These are phyloP conservation scores for Nemoura dubitans DNA, from an alignment of 2,888 invertebrate genomes.

Conservation along the genomic window DNA sequence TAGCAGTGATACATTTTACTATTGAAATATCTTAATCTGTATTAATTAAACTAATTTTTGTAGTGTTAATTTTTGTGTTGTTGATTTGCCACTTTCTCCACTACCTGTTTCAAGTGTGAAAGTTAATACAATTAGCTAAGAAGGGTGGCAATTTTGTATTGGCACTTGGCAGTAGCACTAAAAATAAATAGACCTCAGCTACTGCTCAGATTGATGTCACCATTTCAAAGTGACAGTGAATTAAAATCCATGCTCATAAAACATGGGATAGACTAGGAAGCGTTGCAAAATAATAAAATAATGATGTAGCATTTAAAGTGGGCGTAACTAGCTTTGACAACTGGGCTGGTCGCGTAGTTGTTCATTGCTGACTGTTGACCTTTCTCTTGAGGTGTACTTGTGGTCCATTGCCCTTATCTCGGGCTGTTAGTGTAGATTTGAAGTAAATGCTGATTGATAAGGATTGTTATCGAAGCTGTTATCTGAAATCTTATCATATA, in stretches of 20 bases:
- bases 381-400: neutral
- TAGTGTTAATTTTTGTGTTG: neutral
- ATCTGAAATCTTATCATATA: neutral
- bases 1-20: conserved; percentile 7
- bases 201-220: too few relatives aligned
- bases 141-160: too few relatives aligned
- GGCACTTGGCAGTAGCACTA: too few relatives aligned
- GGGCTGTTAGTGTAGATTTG: neutral
- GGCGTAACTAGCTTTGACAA: neutral
- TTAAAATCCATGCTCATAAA: too few relatives aligned
- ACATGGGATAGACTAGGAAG: too few relatives aligned
- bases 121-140: too few relatives aligned
- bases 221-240: too few relatives aligned
- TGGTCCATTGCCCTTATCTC: neutral
- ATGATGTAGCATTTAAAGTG: neutral
- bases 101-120: too few relatives aligned
- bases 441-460: neutral
- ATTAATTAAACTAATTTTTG: neutral
- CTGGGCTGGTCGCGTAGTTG: neutral
- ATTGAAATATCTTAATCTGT: neutral
- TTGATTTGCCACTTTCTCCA: too few relatives aligned
- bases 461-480: neutral
- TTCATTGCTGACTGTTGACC: neutral
- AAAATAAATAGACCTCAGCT: too few relatives aligned
- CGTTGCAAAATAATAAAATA: too few relatives aligned